These are phyloP conservation scores for Loxodonta africana DNA, from an alignment of 2,113 vertebrate genomes.

Conservation along the genomic window DNA sequence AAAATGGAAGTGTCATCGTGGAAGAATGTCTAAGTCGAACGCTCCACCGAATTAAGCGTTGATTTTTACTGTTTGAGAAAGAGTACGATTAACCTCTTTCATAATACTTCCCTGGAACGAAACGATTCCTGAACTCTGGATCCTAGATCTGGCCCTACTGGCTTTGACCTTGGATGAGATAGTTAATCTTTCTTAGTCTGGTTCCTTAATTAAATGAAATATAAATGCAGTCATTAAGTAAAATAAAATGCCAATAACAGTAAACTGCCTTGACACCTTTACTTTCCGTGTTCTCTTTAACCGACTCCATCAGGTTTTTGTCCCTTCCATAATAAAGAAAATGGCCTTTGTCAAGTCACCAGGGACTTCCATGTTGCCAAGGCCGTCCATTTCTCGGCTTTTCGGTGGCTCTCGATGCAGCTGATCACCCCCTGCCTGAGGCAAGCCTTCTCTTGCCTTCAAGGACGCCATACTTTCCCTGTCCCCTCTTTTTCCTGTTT, in stretches of 20 bases:
- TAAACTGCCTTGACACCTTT: not conserved
- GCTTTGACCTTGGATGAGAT: not conserved
- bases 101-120: not conserved
- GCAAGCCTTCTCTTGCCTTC: not conserved
- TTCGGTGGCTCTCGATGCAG: not conserved
- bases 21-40: not conserved
- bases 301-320: not conserved
- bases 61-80: not conserved
- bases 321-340: not conserved
- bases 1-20: too few species aligned
- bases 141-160: not conserved
- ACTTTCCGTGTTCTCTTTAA: not conserved
- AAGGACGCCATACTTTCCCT: not conserved
- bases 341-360: not conserved
- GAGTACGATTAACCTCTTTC: not conserved
- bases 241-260: not conserved
- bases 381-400: not conserved
- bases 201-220: not conserved
- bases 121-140: not conserved
- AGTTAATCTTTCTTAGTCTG: not conserved
- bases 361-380: not conserved
- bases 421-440: not conserved
- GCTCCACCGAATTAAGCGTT: not conserved
- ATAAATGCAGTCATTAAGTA: not conserved
- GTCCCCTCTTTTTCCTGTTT: not conserved